These are phyloP conservation scores for Osmoderma eremita DNA, from an alignment of 2,888 invertebrate species.

Conservation along the genomic window DNA sequence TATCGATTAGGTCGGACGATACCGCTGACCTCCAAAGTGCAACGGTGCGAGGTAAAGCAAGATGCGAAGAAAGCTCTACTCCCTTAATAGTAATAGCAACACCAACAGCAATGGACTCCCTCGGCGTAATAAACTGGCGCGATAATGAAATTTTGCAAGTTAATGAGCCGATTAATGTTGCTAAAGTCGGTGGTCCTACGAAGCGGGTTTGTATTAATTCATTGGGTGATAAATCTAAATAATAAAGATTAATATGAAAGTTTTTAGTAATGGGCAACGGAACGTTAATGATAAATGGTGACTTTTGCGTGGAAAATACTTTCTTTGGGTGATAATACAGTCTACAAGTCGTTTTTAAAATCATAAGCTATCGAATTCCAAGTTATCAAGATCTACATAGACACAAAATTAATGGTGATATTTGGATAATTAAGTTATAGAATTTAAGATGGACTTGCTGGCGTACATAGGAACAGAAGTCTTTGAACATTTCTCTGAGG, in stretches of 20 bases:
- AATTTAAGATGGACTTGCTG: too few species aligned
- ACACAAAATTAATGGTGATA: too few species aligned
- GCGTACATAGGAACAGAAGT: too few species aligned
- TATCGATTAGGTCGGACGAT: slow-evolving; percentile 33
- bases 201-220: neutral
- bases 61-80: slow-evolving; percentile 4
- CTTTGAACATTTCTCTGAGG: too few species aligned
- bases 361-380: too few species aligned
- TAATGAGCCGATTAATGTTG: slow-evolving; percentile 54
- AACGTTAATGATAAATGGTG: too few species aligned
- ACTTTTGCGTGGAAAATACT: too few species aligned
- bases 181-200: neutral
- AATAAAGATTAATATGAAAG: neutral
- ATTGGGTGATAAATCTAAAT: neutral
- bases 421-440: too few species aligned
- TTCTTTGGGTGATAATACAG: too few species aligned
- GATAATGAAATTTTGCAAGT: slow-evolving; percentile 52
- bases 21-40: slow-evolving; percentile 30
- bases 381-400: too few species aligned
- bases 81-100: neutral
- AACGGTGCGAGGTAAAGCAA: slow-evolving; percentile 12
- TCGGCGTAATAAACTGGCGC: slow-evolving; percentile 51
- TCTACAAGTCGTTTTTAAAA: too few species aligned
- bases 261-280: too few species aligned
- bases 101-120: slow-evolving; percentile 47